Conservation (phyloP, 2,888 invertebrate genomes). For the Pheosia tremula region DNA sequence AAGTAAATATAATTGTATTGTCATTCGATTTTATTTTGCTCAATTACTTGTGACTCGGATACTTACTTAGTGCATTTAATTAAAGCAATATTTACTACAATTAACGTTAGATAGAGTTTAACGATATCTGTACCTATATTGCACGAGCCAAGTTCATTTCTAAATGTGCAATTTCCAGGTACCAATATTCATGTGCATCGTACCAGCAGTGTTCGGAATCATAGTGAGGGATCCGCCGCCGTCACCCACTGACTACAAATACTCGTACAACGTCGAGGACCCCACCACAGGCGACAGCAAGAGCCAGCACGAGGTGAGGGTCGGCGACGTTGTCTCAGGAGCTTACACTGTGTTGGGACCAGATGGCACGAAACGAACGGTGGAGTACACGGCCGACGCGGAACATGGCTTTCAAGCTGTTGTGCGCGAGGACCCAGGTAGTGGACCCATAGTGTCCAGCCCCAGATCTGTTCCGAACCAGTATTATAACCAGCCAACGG, state of each 20-base stretch:
- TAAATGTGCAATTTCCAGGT: constrained; percentile 32
- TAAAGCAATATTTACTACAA: constrained; percentile 1
- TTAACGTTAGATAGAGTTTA: too few relatives aligned
- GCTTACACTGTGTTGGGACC: constrained; percentile 75
- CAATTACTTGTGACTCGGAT: constrained; percentile 8
- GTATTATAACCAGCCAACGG: constrained; percentile 20
- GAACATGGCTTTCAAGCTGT: constrained; percentile 82
- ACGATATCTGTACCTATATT: neutral
- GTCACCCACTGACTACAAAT: constrained; percentile 69
- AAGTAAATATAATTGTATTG: constrained; percentile 52
- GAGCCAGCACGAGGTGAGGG: constrained; percentile 69
- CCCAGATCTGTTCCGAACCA: constrained; percentile 12
- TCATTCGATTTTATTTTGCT: constrained; percentile 13
- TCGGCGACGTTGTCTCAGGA: constrained; percentile 70
- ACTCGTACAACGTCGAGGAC: constrained; percentile 81
- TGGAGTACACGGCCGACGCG: constrained; percentile 79
- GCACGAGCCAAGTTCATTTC: neutral
- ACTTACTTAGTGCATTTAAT: constrained; percentile 2
- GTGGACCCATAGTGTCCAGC: constrained; percentile 19
- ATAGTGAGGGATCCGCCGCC: constrained; percentile 71
- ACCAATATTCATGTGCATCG: constrained; percentile 44
- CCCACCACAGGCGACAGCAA: constrained; percentile 77
- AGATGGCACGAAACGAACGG: constrained; percentile 74
- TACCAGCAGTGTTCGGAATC: constrained; percentile 55
- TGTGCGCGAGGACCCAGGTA: constrained; percentile 70